These are phyloP conservation scores for Acronicta alni DNA, from an alignment of 2,888 invertebrate species.

Conservation along the genomic window DNA sequence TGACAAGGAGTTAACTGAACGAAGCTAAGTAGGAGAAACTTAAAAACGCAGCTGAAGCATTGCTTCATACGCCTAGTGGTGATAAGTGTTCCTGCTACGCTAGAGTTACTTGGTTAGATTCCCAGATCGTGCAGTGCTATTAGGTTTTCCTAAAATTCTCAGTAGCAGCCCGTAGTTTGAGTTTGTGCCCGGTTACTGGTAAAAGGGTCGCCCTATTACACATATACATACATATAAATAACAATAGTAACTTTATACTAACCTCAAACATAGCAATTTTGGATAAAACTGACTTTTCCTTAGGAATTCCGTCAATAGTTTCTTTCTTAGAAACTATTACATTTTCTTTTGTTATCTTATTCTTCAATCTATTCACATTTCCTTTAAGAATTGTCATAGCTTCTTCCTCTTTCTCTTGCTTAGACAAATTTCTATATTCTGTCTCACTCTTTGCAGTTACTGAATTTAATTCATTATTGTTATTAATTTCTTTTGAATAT, in stretches of 20 bases:
- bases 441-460: constrained; percentile 20
- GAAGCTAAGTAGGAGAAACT: too few relatives aligned
- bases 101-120: too few relatives aligned
- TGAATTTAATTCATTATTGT: not conserved
- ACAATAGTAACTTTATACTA: constrained; percentile 41
- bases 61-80: too few relatives aligned
- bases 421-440: constrained; percentile 6
- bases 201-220: too few relatives aligned
- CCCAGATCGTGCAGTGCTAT: too few relatives aligned
- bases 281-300: constrained; percentile 71
- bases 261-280: constrained; percentile 84
- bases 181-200: too few relatives aligned
- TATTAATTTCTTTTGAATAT: constrained; percentile 8
- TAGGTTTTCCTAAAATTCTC: too few relatives aligned
- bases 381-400: constrained; percentile 67
- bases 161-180: too few relatives aligned
- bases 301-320: constrained; percentile 61
- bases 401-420: constrained; percentile 48
- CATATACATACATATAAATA: too few relatives aligned
- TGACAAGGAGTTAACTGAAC: too few relatives aligned
- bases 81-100: too few relatives aligned
- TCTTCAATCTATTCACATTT: constrained; percentile 72
- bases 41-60: too few relatives aligned
- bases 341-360: constrained; percentile 49
- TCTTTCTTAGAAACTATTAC: constrained; percentile 55